Base-by-base conservation (phyloP, 2,113 vertebrate genomes). In the Microtus oregoni region DNA sequence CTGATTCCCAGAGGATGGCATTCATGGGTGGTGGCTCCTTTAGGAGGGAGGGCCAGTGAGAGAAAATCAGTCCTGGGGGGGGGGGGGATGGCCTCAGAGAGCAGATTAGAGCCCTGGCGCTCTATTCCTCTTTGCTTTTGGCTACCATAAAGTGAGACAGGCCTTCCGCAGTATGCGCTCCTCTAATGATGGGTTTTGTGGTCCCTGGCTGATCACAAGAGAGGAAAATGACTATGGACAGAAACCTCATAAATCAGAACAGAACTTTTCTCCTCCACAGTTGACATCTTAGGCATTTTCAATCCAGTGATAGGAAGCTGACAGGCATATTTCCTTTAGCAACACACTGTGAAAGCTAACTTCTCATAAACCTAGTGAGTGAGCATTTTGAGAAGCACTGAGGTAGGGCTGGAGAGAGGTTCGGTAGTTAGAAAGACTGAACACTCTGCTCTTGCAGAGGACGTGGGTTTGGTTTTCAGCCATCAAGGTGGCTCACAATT, bases 291-390 rank as follows among this genome's bases (percentile, higher is more conserved):
- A 58, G 58, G 58, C 58, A 58, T 58, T 77, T 63, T 86, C 55
- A 58, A 35, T 63, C 44, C 9, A 77, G 61, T 58, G 28, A 14
- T 5, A 14, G 93, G 50, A 83, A 67, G 28, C 19, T 19, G 12
- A 50, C 15, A 50, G 28, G 78, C 26, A n/a, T 0, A 55, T 4
- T 24, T 82, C 24, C 47, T 58, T 65, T 44, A 52, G 81, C 32
- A 52, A 22, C 52, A 93, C 17, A 81, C 2, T 50, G 38, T 93
- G 38, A 93, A 87, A 92, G 79, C 7, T 17, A 92, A 58, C 30
- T 92, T 92, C 63, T 89, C 22, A 7, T n/a, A 91, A 91, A 17
- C 78, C 68, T 68, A 93, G 63, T 65, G 92, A 89, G 44, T 87
- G 24, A 87, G 44, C 58, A 65, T 76, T 58, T 61, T 86, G 88